These are phyloP conservation scores for Trypoxylon attenuatum DNA, from an alignment of 2,888 invertebrate species.

Conservation along the genomic window DNA sequence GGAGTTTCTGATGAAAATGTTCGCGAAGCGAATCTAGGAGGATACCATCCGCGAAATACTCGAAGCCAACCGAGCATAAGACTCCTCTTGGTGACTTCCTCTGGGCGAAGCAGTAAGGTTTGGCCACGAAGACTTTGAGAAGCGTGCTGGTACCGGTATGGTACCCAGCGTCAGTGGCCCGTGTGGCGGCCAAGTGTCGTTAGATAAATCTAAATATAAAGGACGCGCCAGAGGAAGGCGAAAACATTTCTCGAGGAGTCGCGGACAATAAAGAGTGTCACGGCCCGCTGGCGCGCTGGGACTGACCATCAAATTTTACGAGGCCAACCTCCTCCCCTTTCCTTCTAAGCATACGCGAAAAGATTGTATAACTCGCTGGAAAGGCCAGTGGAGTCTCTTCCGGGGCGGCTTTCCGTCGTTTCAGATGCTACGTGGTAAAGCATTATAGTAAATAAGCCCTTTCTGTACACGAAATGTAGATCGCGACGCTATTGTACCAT, in stretches of 20 bases:
- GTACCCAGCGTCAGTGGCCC: neutral
- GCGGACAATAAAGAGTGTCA: constrained; percentile 17
- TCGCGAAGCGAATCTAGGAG: no score
- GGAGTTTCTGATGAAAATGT: no score
- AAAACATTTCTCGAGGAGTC: constrained; percentile 27
- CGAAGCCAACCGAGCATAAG: neutral
- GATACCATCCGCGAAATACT: neutral
- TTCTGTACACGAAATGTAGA: neutral
- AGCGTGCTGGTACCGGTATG: neutral
- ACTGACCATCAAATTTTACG: constrained; percentile 46
- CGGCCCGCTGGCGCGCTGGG: constrained; percentile 6
- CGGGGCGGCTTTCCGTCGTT: neutral
- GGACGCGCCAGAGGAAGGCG: neutral
- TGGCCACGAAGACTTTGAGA: neutral
- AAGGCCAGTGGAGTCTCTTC: neutral
- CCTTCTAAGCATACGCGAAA: constrained; percentile 20
- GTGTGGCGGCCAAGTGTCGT: constrained; percentile 20
- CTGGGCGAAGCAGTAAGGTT: neutral
- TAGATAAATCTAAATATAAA: constrained; percentile 44
- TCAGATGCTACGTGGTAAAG: neutral
- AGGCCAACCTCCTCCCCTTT: constrained; percentile 9
- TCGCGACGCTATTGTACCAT: neutral
- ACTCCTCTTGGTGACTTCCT: neutral
- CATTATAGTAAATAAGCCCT: neutral
- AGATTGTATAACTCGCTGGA: constrained; percentile 28